phyloP scores from a whole-genome alignment of 2,888 invertebrate genomes.

The Linnaemya tessellans region DNA sequence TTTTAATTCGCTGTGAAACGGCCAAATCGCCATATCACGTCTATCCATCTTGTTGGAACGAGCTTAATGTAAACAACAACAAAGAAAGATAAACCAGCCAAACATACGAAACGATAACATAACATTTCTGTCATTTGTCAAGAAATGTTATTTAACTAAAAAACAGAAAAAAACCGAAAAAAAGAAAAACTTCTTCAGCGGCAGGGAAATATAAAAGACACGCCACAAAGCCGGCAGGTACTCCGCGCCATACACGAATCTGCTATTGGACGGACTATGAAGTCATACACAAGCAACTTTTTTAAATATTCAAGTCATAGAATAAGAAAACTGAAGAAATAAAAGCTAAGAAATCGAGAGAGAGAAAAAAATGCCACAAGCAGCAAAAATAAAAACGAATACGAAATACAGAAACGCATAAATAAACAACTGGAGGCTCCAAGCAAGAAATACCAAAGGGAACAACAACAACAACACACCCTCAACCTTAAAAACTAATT shows the following conservation, averaged over 20 bases:
- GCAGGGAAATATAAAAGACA: slow-evolving; percentile 36
- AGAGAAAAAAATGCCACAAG: background rate
- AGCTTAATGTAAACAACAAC: slow-evolving; percentile 35
- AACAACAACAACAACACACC: slow-evolving; percentile 57
- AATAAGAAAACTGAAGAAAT: slow-evolving; percentile 34
- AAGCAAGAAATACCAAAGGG: slow-evolving; percentile 7
- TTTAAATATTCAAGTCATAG: slow-evolving; percentile 32
- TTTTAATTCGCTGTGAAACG: slow-evolving; percentile 5
- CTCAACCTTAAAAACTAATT: slow-evolving; percentile 59
- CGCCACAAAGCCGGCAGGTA: slow-evolving; percentile 56
- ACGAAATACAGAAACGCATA: slow-evolving; percentile 33
- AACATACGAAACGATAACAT: slow-evolving; percentile 53
- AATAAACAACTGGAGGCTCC: slow-evolving; percentile 45
- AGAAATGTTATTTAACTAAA: slow-evolving; percentile 49
- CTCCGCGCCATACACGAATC: slow-evolving; percentile 3
- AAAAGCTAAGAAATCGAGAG: slow-evolving; percentile 7
- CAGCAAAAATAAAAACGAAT: slow-evolving; percentile 27
- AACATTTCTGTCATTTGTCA: slow-evolving; percentile 66
- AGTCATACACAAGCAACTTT: slow-evolving; percentile 41
- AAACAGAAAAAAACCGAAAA: background rate
- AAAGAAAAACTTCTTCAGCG: slow-evolving; percentile 27
- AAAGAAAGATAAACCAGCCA: slow-evolving; percentile 6
- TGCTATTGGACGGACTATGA: slow-evolving; percentile 32
- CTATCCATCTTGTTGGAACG: slow-evolving; percentile 16
- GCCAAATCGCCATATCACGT: slow-evolving; percentile 5